Evolutionary conservation across 2,113 vertebrate species (phyloP).

Genomic region (Piprites chloris): DNA sequence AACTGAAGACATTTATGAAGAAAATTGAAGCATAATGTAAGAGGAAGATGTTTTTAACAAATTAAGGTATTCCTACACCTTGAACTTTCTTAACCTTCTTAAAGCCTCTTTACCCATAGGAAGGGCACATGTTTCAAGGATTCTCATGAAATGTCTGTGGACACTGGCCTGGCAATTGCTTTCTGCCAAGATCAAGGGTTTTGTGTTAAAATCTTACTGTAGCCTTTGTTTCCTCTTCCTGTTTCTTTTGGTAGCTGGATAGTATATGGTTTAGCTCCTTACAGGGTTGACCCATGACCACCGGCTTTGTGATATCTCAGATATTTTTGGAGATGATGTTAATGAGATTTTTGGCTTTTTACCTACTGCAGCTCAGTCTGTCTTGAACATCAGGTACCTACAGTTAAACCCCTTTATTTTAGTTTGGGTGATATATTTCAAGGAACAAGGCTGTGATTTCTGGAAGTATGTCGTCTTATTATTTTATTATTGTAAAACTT

Average conservation of each 20-base stretch:
- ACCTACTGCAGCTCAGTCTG: neutral
- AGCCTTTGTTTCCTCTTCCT: neutral
- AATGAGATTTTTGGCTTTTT: neutral
- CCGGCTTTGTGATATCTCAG: neutral
- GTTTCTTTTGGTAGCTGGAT: neutral
- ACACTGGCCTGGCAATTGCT: neutral
- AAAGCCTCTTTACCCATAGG: neutral
- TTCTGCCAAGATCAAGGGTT: neutral
- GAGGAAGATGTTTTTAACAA: neutral
- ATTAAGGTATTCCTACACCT: neutral
- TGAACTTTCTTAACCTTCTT: neutral
- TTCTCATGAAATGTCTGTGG: neutral
- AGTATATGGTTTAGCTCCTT: neutral
- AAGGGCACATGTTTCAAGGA: neutral
- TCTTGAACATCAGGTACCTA: rapidly evolving
- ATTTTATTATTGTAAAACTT: neutral
- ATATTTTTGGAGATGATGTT: neutral
- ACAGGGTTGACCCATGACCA: neutral
- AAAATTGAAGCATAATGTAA: neutral
- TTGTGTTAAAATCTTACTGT: neutral
- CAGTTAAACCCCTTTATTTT: neutral
- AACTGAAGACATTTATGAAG: neutral
- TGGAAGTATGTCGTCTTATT: neutral
- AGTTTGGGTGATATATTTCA: neutral
- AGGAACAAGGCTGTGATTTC: neutral